A percentile compares a stretch with the other conserved stretches of the same genome.
Evolutionary conservation across 2,797 vertebrate genomes (phyloP).

Genomic region (Chloroceryle inda): DNA sequence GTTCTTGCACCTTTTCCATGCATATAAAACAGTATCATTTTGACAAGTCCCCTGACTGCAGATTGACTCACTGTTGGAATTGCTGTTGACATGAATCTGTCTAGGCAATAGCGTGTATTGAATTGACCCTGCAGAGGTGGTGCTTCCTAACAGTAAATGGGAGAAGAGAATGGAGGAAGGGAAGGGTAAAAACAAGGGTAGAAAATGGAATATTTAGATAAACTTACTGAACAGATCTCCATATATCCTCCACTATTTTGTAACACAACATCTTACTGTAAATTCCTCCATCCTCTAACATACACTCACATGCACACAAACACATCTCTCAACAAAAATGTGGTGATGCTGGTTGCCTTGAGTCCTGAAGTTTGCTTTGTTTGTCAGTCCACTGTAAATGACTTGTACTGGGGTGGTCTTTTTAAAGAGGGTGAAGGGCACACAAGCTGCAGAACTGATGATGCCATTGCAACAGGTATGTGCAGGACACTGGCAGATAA

Average conservation of each 20-base stretch:
- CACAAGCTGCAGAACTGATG: neutral
- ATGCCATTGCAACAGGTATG: neutral
- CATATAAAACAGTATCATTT: neutral
- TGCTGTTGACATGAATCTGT: conserved; percentile 56
- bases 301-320: neutral
- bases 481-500: neutral
- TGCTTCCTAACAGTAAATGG: conserved; percentile 79
- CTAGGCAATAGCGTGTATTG: conserved; percentile 72
- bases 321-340: neutral
- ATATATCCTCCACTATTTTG: neutral
- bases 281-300: neutral
- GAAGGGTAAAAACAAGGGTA: neutral
- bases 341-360: neutral
- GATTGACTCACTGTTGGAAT: conserved; percentile 79
- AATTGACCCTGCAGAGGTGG: conserved; percentile 77
- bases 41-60: neutral
- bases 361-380: neutral
- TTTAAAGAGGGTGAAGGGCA: neutral
- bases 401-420: neutral
- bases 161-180: conserved; percentile 61
- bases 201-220: conserved; percentile 51
- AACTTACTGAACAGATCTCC: neutral
- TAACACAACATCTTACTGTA: neutral
- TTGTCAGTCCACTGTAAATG: neutral
- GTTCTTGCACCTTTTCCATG: neutral